Evolutionary conservation across 2,797 vertebrate species (phyloP).

Genomic region (Cyclura pinguis): DNA sequence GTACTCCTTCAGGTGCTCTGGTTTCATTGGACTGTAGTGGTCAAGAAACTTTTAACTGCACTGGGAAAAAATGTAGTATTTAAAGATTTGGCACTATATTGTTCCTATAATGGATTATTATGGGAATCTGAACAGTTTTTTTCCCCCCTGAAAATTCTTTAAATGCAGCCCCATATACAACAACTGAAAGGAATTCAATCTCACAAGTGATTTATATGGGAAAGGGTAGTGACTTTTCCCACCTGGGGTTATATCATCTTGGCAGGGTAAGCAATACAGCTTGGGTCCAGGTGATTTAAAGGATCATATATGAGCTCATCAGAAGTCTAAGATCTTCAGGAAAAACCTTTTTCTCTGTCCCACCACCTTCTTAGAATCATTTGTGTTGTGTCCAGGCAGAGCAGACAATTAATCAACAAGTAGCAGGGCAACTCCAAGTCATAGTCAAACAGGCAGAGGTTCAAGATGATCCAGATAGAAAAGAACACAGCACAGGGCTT

Average conservation of each 20-base stretch:
- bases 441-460: too few species aligned
- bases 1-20: background rate
- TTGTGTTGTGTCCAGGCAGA: too few species aligned
- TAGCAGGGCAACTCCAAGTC: too few species aligned
- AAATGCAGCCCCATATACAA: background rate
- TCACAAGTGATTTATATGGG: background rate
- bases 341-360: too few species aligned
- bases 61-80: background rate
- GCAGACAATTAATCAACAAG: too few species aligned
- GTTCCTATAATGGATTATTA: background rate
- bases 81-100: background rate
- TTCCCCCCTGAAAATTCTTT: background rate
- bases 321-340: too few species aligned
- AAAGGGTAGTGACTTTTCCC: background rate
- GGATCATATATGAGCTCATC: too few species aligned
- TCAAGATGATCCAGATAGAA: too few species aligned
- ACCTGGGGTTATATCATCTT: slow-evolving; percentile 7
- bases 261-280: background rate
- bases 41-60: background rate
- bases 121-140: background rate
- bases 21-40: background rate
- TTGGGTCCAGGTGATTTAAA: too few species aligned
- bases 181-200: background rate
- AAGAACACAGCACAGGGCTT: too few species aligned
- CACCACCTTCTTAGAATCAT: too few species aligned